These are phyloP conservation scores for Athalia cordata DNA, from an alignment of 2,888 invertebrate species.

Conservation along the genomic window DNA sequence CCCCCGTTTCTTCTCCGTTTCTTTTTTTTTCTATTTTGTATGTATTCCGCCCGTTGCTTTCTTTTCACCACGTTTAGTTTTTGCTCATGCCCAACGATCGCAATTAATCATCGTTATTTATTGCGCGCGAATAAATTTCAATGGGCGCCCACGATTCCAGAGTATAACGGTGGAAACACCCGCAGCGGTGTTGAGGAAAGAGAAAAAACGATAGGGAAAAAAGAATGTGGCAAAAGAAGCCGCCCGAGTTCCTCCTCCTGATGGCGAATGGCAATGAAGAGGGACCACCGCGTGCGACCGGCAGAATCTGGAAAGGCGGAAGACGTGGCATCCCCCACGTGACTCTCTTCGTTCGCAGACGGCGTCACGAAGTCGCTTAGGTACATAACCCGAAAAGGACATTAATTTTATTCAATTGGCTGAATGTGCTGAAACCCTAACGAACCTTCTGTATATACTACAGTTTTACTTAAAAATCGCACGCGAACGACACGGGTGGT, in stretches of 20 bases:
- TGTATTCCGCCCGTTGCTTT: not conserved
- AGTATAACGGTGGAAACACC: slow-evolving; percentile 24
- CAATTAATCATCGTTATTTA: slow-evolving; percentile 60
- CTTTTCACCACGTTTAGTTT: slow-evolving; percentile 20
- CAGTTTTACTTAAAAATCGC: slow-evolving; percentile 27
- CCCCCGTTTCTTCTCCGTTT: not conserved
- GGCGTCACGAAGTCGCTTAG: not conserved
- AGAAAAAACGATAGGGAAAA: slow-evolving; percentile 7
- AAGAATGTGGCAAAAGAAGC: slow-evolving; percentile 11
- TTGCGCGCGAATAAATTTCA: slow-evolving; percentile 56
- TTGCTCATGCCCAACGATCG: not conserved
- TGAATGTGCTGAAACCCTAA: slow-evolving; percentile 50
- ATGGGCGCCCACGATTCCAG: slow-evolving; percentile 48
- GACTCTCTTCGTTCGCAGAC: slow-evolving; percentile 4
- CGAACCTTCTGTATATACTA: slow-evolving; percentile 46
- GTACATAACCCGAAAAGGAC: slow-evolving; percentile 22
- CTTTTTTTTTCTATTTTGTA: no score
- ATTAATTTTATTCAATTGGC: slow-evolving; percentile 54
- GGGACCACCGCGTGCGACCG: not conserved
- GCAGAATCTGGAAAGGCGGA: not conserved
- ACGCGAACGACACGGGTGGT: slow-evolving; percentile 31
- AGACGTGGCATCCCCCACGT: not conserved
- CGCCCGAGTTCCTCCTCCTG: not conserved
- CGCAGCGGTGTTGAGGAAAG: not conserved
- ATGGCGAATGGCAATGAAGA: not conserved